Conservation (phyloP, 2,113 vertebrate genomes). For the Podarcis cretensis region DNA sequence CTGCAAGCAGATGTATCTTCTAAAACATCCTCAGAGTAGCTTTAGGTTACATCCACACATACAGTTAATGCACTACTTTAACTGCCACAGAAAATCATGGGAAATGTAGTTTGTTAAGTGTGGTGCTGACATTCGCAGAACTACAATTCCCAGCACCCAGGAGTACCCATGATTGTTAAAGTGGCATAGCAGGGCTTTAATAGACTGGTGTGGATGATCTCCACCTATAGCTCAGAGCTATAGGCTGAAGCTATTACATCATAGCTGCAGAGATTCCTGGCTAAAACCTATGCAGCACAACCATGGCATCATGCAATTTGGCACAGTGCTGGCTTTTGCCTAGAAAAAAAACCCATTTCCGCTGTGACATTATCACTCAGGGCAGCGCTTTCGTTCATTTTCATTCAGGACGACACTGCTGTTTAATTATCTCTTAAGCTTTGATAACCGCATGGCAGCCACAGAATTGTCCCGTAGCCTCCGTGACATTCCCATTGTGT, state of each 20-base stretch:
- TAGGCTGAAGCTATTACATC: background rate
- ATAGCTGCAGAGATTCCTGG: background rate
- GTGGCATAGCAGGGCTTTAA: no score
- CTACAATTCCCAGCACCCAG: no score
- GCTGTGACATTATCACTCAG: slow-evolving; percentile 2
- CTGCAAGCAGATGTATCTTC: no score
- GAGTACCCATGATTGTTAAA: no score
- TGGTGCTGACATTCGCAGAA: no score
- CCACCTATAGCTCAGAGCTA: background rate
- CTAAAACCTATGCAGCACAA: accelerated
- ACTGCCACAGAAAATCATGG: no score
- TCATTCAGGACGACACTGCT: slow-evolving; percentile 13
- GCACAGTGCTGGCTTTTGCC: background rate
- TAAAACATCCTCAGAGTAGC: no score
- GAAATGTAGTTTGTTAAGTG: no score
- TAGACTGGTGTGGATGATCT: background rate
- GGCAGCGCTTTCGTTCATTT: background rate
- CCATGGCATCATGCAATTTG: slow-evolving; percentile 13
- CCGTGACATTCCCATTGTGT: slow-evolving; percentile 50
- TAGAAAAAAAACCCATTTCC: background rate
- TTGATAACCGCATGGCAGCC: slow-evolving; percentile 34
- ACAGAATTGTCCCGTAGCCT: slow-evolving; percentile 26
- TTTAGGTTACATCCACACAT: no score
- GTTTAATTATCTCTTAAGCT: slow-evolving; percentile 45
- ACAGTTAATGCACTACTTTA: no score